phyloP scores from a whole-genome alignment of 2,888 invertebrate genomes.

The Ochropacha duplaris region DNA sequence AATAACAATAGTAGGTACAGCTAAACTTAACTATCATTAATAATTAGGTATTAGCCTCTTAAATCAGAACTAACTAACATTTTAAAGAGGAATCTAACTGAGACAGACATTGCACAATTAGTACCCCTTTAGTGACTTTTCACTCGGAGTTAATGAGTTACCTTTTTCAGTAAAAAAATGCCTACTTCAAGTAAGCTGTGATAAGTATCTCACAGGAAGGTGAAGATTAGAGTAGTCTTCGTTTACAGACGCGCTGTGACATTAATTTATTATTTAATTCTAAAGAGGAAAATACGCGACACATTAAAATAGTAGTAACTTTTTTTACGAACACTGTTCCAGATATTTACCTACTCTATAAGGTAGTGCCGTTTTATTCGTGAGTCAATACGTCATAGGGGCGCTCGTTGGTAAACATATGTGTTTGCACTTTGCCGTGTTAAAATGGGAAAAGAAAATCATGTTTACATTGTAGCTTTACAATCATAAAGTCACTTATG shows the following conservation, averaged over 20 bases:
- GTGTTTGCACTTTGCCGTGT: conserved; percentile 46
- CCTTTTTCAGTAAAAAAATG: no score
- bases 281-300: no score
- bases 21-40: no score
- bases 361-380: conserved; percentile 35
- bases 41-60: no score
- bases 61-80: not conserved
- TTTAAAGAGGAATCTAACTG: not conserved
- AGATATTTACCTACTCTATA: conserved; percentile 28
- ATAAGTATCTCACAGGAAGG: no score
- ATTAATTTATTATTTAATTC: no score
- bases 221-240: no score
- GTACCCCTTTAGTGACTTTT: no score
- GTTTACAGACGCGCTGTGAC: no score
- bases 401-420: conserved; percentile 48
- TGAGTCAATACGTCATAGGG: conserved; percentile 40
- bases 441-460: conserved; percentile 59
- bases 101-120: not conserved
- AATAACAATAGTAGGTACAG: no score
- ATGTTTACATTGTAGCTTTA: conserved; percentile 59
- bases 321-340: conserved; percentile 9
- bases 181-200: no score
- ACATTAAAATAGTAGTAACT: not conserved
- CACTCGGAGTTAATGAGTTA: no score
- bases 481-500: conserved; percentile 48